These are phyloP conservation scores for Oxyscelio sp. DNA, from an alignment of 2,888 invertebrate species.

Conservation along the genomic window DNA sequence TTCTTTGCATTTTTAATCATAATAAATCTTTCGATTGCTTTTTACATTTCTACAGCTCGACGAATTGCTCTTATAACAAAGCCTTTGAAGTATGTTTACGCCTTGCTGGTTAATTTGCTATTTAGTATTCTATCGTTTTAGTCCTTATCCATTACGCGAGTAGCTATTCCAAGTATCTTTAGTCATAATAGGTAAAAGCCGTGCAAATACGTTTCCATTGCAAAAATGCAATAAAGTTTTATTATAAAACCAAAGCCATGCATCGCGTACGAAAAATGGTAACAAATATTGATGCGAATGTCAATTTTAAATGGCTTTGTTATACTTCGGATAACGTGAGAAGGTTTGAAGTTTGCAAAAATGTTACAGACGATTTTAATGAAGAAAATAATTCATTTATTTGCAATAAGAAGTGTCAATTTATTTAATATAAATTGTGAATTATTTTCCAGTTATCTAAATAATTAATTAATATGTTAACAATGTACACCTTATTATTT, in stretches of 20 bases:
- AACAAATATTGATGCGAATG: slow-evolving; percentile 40
- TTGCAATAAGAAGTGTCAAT: too few species aligned
- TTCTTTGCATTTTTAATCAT: slow-evolving; percentile 1
- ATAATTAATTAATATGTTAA: too few species aligned
- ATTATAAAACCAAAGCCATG: slow-evolving; percentile 79
- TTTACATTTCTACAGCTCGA: background rate
- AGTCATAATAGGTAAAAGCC: slow-evolving; percentile 31
- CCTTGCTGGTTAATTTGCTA: slow-evolving; percentile 30
- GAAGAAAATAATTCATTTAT: too few species aligned
- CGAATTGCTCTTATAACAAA: slow-evolving; percentile 23
- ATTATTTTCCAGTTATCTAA: too few species aligned
- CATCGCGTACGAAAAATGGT: slow-evolving; percentile 24
- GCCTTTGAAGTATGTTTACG: slow-evolving; percentile 32
- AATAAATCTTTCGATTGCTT: background rate
- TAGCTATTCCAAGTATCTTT: slow-evolving; percentile 11
- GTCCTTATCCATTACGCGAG: slow-evolving; percentile 40
- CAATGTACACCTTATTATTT: too few species aligned
- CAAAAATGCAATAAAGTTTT: slow-evolving; percentile 52
- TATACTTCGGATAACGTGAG: slow-evolving; percentile 24
- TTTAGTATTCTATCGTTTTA: slow-evolving; percentile 27
- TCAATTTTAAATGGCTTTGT: slow-evolving; percentile 36
- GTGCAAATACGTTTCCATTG: slow-evolving; percentile 32
- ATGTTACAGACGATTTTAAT: too few species aligned
- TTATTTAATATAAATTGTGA: too few species aligned
- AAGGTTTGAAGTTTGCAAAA: slow-evolving; percentile 1